Base-by-base conservation (phyloP, 2,113 vertebrate genomes). In the Saccopteryx bilineata region DNA sequence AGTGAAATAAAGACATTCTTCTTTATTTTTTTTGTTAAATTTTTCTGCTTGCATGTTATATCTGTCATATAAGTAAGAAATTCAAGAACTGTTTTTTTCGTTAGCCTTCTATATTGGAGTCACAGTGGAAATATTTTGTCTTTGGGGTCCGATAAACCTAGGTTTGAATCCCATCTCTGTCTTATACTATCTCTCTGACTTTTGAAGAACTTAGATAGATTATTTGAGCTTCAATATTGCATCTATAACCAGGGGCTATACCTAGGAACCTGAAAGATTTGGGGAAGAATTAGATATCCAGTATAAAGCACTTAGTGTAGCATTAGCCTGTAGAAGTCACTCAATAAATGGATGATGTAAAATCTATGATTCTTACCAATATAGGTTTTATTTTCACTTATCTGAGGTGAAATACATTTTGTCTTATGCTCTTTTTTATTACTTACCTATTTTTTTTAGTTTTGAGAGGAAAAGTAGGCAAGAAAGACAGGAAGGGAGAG, bases 91-190 rank as follows among this genome's bases (percentile, higher is more conserved):
- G 2, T 31, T 85, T 24, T 1, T 31, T 85, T 54, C 0, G 0
- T n/a, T 91, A 72, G 28, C 39, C 24, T 80, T 11, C 93, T 66
- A 3, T 63, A 24, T 69, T 84, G 24, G 50, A 82, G 7, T 50
- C 65, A 19, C 13, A 66, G 33, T 78, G 28, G 52, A 79, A 95
- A 75, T 58, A 46, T 28, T 52, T 69, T 28, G 46, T 11, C 9
- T 84, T 81, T 86, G 31, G 50, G 66, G 50, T 91, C 94, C 84
- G 58, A 48, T 78, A 54, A 74, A 85, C 65, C 63, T 52, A 26
- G 33, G 10, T 82, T 82, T 90, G 65, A 87, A 69, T 79, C 9
- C 31, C 11, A 26, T 80, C 48, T 58, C 68, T 75, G 17, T 74
- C 74, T 72, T 87, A 0, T 23, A 23, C 56, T 63, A 74, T 19